Evolutionary conservation across 92 coral and sea anemone genomes (phyloP).

Genomic region (Paramuricea clavata): DNA sequence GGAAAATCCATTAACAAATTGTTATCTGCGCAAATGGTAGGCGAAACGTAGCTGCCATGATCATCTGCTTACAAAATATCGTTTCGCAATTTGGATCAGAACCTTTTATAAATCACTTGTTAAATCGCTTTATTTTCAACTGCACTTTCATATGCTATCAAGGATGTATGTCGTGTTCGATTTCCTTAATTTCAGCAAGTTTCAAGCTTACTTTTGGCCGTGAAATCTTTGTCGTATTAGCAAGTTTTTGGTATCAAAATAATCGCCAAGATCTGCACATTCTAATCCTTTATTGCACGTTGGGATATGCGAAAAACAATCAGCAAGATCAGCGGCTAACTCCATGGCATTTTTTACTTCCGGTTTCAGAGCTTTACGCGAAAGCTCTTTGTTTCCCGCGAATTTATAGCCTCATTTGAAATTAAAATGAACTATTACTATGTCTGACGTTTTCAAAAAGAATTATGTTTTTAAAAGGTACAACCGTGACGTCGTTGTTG

Average conservation of each 20-base stretch:
- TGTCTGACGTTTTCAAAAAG: neutral
- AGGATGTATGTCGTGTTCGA: neutral
- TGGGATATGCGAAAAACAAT: neutral
- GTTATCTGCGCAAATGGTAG: neutral
- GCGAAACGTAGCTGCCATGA: neutral
- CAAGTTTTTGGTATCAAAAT: slow-evolving; percentile 16
- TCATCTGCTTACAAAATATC: neutral
- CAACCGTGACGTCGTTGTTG: neutral
- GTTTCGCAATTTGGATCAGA: neutral
- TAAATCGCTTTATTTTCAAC: neutral
- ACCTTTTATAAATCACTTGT: neutral
- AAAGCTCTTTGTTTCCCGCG: neutral
- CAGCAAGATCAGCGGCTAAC: neutral
- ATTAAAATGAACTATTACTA: neutral
- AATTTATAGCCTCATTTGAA: slow-evolving; percentile 9
- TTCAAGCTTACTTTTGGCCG: neutral
- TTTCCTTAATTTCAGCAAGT: neutral
- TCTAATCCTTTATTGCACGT: neutral
- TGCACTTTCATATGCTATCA: neutral
- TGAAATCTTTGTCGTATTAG: neutral
- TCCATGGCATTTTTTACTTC: neutral
- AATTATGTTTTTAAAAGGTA: neutral
- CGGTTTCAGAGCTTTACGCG: neutral
- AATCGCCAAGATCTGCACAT: slow-evolving; percentile 2
- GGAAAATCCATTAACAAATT: neutral